These are phyloP conservation scores for Teleopsis dalmanni DNA, from an alignment of 1,140 invertebrate species.

Conservation along the genomic window DNA sequence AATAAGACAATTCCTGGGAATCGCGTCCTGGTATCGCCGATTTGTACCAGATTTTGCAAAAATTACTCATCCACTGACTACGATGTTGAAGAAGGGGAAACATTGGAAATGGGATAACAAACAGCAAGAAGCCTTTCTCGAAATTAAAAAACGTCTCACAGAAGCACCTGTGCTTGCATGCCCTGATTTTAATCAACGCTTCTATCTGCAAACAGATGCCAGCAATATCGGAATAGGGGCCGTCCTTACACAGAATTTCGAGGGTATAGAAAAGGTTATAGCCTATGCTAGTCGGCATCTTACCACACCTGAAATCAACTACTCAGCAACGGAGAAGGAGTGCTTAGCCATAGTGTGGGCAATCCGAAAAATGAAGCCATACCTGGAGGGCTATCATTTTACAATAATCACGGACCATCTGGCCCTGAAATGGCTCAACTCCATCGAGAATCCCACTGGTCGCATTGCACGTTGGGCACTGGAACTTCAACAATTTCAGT, in stretches of 20 bases:
- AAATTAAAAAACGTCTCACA: constrained; percentile 9
- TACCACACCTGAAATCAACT: constrained; percentile 43
- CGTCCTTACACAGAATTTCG: constrained; percentile 19
- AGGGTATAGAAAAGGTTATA: constrained; percentile 19
- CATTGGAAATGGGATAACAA: constrained; percentile 6
- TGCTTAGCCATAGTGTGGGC: constrained; percentile 48
- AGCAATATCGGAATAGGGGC: constrained; percentile 23
- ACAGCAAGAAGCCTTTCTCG: constrained; percentile 6
- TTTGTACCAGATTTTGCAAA: no score
- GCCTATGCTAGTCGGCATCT: constrained; percentile 40
- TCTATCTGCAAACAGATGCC: constrained; percentile 19
- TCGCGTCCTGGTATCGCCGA: no score
- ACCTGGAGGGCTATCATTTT: constrained; percentile 26
- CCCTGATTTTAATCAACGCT: constrained; percentile 15
- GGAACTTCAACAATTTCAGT: constrained; percentile 17
- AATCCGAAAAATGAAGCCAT: constrained; percentile 45
- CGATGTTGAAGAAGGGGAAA: no score
- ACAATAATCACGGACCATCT: no score
- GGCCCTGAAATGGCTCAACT: constrained; percentile 33
- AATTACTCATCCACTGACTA: no score
- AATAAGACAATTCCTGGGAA: no score
- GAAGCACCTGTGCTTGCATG: constrained; percentile 15
- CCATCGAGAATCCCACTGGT: constrained; percentile 23
- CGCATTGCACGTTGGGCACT: constrained; percentile 19
- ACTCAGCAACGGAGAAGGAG: constrained; percentile 46